Conservation (phyloP, 2,113 vertebrate species). For the Oreochromis tanganicae region DNA sequence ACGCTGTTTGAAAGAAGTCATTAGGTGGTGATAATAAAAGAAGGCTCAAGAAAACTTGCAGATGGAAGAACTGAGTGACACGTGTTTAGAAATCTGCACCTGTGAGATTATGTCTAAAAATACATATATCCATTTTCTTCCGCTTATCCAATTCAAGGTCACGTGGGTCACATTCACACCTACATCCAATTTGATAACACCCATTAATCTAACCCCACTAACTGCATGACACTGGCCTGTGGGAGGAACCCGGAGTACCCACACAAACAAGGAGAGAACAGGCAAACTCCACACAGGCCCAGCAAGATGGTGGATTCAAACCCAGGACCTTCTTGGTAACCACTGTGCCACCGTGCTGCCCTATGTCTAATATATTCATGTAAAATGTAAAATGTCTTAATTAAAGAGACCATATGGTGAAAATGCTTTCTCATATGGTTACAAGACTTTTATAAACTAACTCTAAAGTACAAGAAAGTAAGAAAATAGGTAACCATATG, state of each 20-base stretch:
- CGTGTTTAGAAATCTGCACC: background rate
- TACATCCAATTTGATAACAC: background rate
- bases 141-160: background rate
- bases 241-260: background rate
- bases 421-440: background rate
- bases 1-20: conserved; percentile 27
- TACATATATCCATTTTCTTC: background rate
- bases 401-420: background rate
- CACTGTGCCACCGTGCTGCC: background rate
- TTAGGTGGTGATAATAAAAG: background rate
- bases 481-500: background rate
- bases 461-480: background rate
- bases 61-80: background rate
- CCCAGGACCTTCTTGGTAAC: background rate
- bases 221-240: background rate
- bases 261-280: background rate
- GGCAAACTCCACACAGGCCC: background rate
- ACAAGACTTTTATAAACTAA: background rate
- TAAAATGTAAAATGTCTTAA: background rate
- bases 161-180: background rate
- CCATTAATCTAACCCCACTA: background rate
- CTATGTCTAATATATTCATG: background rate
- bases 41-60: background rate
- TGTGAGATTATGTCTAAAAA: background rate
- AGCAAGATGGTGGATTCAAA: background rate